Evolutionary conservation across 2,113 vertebrate species (phyloP), one percentile per base, ranked within the genome.

Genomic region (Manacus vitellinus): DNA sequence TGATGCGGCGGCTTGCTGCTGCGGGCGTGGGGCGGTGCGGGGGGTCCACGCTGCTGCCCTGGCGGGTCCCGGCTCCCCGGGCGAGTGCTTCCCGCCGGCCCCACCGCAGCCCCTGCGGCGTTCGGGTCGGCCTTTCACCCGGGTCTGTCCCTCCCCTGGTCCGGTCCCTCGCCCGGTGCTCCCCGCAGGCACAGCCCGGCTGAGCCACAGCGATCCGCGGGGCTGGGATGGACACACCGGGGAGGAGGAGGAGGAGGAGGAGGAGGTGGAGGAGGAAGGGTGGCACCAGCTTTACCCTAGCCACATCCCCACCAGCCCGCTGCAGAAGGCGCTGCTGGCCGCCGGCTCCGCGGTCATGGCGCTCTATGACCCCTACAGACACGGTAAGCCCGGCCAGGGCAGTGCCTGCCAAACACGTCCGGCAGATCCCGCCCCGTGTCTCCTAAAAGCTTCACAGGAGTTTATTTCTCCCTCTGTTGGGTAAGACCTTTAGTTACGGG

Each of bases 281-380:
- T 25, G 46, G 71, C 61, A 31, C 22, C 58, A 14, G 68, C 95
- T 99, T 28, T 99, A 99, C 92, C 98, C 98, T 0, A 98, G 98
- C 49, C 99, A 99, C 93, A 99, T 99, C 59, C 98, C 97, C 94
- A 99, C 99, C 33, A 99, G 94, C 61, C 52, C 92, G 12, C 83
- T 99, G 78, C 99, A 99, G 94, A 99, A 99, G 95, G 95, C 94
- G 59, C 94, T 99, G 94, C 79, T 99, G 97, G 98, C 99, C 1
- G 97, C 98, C 4, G 99, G 99, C 46, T 99, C 99, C 1, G 99
- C 99, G 0, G 65, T 98, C 14, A 98, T 98, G 81, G 98, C 99
- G 2, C 98, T 99, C 4, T 98, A 91, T 58, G 81, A 99, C 93
- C 99, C 99, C 6, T 99, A 99, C 94, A 98, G 99, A 86, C 99